These are phyloP conservation scores for Xylocopa sonorina DNA, from an alignment of 1,140 invertebrate species.

Conservation along the genomic window DNA sequence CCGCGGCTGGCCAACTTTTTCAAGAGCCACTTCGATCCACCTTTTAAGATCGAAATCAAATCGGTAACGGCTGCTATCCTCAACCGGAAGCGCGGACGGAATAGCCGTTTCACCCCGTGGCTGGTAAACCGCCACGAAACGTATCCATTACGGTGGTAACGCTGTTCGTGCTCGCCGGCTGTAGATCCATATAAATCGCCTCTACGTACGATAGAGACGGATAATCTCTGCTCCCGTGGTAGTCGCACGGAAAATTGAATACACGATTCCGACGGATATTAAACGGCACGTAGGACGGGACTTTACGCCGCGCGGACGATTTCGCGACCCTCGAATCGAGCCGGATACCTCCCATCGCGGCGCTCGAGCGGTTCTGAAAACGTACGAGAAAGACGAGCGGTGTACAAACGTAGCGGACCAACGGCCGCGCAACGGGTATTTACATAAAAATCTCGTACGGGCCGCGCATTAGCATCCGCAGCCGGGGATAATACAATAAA, in stretches of 20 bases:
- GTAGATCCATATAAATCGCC: conserved; percentile 29
- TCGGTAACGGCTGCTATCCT: conserved; percentile 64
- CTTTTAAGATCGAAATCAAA: conserved; percentile 68
- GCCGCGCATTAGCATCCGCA: conserved; percentile 59
- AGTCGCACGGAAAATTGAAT: conserved; percentile 7
- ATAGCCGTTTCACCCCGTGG: conserved; percentile 55
- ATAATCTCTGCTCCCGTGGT: background rate
- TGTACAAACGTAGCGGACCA: background rate
- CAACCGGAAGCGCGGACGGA: conserved; percentile 11
- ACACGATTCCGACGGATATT: background rate
- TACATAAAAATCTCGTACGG: conserved; percentile 42
- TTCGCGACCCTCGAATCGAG: background rate
- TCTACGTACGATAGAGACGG: background rate
- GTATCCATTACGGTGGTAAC: conserved; percentile 39
- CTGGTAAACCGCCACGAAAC: conserved; percentile 43
- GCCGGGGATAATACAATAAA: conserved; percentile 50
- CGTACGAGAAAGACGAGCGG: conserved; percentile 2
- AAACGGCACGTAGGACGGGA: background rate
- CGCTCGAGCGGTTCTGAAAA: conserved; percentile 2
- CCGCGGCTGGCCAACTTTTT: conserved; percentile 63
- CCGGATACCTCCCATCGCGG: conserved; percentile 7
- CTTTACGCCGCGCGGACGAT: background rate
- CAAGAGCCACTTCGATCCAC: conserved; percentile 54
- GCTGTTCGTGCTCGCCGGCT: background rate
- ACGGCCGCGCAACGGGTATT: conserved; percentile 26